Evolutionary conservation across 2,888 invertebrate genomes (phyloP), one percentile per base, ranked within the genome.

Genomic region (Serripes groenlandicus): DNA sequence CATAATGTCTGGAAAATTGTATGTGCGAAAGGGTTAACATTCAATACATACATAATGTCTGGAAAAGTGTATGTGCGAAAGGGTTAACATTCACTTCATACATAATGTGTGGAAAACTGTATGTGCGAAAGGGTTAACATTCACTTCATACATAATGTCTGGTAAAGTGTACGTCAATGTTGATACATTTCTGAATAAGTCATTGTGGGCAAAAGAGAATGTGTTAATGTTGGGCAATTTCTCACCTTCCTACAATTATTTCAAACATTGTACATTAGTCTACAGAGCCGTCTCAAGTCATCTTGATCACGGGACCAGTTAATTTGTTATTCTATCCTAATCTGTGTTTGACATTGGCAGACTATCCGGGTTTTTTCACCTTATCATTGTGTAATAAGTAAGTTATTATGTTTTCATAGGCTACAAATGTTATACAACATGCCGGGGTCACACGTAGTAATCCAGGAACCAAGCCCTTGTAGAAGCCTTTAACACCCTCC

Each of bases 401-500:
- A 1, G 91, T 89, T 64, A 92, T 92, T 56, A 97, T 96, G 92
- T 98, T 97, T 95, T 99, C 99, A 95, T 99, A 99, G 0, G 97
- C 97, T 79, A 98, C 95, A 96, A 99, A 99, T 28, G 99, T 99
- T 90, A 99, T 96, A 96, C 98, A 97, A 4, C 98, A 98, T n/a
- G 99, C 98, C 2, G 99, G 99, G 15, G 97, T 96, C 87, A 99
- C 99, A 70, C 99, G 96, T 74, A 97, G 95, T 91, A 99, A 95
- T 95, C 97, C 98, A 85, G 98, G 97, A 90, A 97, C 96, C 92
- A 99, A 95, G 74, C 99, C 99, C 95, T 99, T 99, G 96, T 99
- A 99, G 96, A 98, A 99, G 56, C 98, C 99, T 68, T 95, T 94
- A 95, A 96, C 95, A 73, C 98, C 97, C 95, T 99, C 99, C 95